These are phyloP conservation scores for Achroia grisella DNA, from an alignment of 1,140 invertebrate genomes.

Conservation along the genomic window DNA sequence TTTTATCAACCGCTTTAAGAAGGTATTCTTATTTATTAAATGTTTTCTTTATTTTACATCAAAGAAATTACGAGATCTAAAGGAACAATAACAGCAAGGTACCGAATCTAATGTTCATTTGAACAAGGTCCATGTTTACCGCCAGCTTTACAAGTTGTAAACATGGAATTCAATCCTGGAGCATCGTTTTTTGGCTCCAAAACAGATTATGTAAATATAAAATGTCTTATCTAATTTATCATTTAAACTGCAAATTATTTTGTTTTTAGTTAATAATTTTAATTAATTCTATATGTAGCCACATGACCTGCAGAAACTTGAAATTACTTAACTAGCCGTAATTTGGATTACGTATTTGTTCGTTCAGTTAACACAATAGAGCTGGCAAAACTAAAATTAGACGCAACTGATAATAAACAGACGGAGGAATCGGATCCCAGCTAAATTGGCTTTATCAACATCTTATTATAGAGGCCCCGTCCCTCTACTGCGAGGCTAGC, in stretches of 20 bases:
- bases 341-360: slow-evolving; percentile 31
- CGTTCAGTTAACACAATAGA: slow-evolving; percentile 28
- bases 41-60: no score
- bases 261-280: slow-evolving; percentile 6
- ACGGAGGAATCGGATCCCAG: slow-evolving; percentile 23
- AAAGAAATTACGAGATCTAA: no score
- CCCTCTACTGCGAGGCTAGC: no score
- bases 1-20: no score
- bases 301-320: slow-evolving; percentile 24
- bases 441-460: slow-evolving; percentile 32
- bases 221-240: slow-evolving; percentile 3
- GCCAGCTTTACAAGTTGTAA: not conserved
- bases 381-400: slow-evolving; percentile 31
- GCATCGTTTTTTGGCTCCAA: not conserved
- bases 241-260: slow-evolving; percentile 12
- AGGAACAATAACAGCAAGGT: no score
- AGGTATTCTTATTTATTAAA: no score
- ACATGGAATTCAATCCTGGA: not conserved
- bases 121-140: not conserved
- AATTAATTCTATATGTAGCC: slow-evolving; percentile 10
- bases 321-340: slow-evolving; percentile 35
- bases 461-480: slow-evolving; percentile 17
- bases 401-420: slow-evolving; percentile 34
- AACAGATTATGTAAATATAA: not conserved
- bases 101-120: no score